A percentile compares a stretch with the other conserved stretches of the same genome.
Conservation (phyloP, 2,888 invertebrate genomes). For the Venusia cambrica region DNA sequence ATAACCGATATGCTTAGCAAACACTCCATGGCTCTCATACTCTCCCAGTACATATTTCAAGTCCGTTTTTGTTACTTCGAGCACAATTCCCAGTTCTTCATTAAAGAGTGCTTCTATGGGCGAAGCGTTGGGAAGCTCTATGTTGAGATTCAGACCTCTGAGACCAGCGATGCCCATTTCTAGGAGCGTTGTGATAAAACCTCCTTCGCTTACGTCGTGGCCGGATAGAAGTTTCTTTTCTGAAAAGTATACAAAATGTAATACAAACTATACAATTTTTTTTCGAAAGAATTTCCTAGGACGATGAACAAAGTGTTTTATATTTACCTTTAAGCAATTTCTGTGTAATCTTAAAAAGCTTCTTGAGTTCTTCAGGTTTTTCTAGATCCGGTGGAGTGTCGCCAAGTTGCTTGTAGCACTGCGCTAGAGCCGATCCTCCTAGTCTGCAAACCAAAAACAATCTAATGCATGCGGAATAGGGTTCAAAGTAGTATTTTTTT, state of each 20-base stretch:
- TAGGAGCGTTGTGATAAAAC: conserved; percentile 91
- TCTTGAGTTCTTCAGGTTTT: conserved; percentile 83
- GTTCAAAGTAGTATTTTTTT: no score
- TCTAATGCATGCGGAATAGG: not conserved
- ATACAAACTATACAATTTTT: no score
- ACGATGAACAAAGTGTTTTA: no score
- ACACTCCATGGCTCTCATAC: conserved; percentile 82
- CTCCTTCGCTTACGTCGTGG: conserved; percentile 98
- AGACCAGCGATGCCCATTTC: conserved; percentile 99
- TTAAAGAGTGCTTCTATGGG: conserved; percentile 87
- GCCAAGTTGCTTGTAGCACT: conserved; percentile 93
- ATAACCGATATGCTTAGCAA: conserved; percentile 85
- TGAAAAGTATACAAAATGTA: conserved; percentile 45
- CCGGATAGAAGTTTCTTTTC: conserved; percentile 88
- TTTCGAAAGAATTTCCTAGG: no score
- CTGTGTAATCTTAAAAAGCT: conserved; percentile 92
- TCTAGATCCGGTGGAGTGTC: conserved; percentile 90
- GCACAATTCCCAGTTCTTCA: conserved; percentile 92
- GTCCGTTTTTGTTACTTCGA: conserved; percentile 84
- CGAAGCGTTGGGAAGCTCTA: conserved; percentile 69
- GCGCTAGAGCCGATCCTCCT: conserved; percentile 96
- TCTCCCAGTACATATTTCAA: conserved; percentile 80
- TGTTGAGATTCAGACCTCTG: conserved; percentile 86
- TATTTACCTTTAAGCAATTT: conserved; percentile 86
- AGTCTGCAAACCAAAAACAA: conserved; percentile 73